Base-by-base conservation (phyloP, 2,888 invertebrate genomes). In the Baronia brevicornis region DNA sequence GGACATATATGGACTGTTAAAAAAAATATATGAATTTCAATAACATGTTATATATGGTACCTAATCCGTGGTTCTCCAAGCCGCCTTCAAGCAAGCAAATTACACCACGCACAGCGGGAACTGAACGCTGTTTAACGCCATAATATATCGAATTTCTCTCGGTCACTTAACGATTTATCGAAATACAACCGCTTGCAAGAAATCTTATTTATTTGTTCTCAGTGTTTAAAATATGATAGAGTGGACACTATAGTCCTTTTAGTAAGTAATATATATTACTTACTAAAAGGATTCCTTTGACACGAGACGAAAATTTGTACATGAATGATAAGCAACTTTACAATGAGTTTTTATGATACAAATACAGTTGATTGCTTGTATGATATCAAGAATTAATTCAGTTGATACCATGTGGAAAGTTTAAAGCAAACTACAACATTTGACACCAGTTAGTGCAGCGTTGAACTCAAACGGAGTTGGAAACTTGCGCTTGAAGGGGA, bases 41-140 rank as follows among this genome's bases (percentile, higher is more conserved):
- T 36, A 11, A 17, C 17, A 8, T n/a, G n/a, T n/a, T n/a, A n/a
- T n/a, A n/a, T n/a, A n/a, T n/a, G n/a, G n/a, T n/a, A n/a, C n/a
- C n/a, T n/a, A n/a, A n/a, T 38, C n/a, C 45, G 45, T 51, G 46
- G 33, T 36, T 38, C 28, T 23, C 41, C 38, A 46, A n/a, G 38
- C 36, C 35, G 42, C 42, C 45, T 43, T 46, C 31, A 46, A 51
- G 46, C 51, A 62, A 60, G 66, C 69, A 75, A 74, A 74, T 74
- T 73, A 71, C 67, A 56, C 65, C 48, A 47, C 50, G 52, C 73
- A 41, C 73, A 72, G 72, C 71, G 60, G 73, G 73, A 48, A 39
- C 47, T 46, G 35, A 49, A 47, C 44, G 54, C 54, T 51, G 56
- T 57, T 66, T 65, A 62, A 55, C 64, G 56, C 70, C 54, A 57